Evolutionary conservation across 2,113 vertebrate species (phyloP).

Genomic region (Otolemur garnettii): DNA sequence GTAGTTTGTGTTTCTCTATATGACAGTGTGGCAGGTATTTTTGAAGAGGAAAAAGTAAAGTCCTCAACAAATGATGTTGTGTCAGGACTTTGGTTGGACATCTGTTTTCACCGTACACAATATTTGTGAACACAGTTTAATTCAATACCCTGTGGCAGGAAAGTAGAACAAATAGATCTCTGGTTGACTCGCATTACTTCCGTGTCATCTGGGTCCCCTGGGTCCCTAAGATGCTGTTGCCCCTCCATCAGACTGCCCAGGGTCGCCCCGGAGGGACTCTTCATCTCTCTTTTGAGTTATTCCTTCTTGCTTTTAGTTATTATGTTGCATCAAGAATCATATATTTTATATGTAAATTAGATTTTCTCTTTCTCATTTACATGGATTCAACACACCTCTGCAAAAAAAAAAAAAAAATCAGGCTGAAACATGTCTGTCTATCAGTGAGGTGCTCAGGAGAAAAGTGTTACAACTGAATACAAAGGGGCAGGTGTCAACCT

Average conservation of each 20-base stretch:
- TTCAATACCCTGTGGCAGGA: not conserved
- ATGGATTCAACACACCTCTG: not conserved
- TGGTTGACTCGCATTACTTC: no score
- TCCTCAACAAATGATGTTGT: not conserved
- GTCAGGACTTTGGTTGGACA: not conserved
- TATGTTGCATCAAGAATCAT: not conserved
- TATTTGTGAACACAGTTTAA: not conserved
- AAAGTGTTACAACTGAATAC: not conserved
- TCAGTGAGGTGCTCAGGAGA: rapidly evolving
- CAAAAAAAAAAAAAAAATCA: not conserved
- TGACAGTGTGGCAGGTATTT: not conserved
- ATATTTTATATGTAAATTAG: not conserved
- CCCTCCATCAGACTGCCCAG: not conserved
- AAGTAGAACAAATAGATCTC: not conserved
- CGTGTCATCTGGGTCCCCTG: not conserved
- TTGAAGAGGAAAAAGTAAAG: not conserved
- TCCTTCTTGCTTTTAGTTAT: not conserved
- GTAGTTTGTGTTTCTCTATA: not conserved
- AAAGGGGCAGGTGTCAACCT: not conserved
- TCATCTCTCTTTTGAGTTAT: not conserved
- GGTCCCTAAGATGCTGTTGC: not conserved
- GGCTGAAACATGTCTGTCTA: not conserved
- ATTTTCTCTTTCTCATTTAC: constrained; percentile 27
- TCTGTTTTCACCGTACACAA: not conserved
- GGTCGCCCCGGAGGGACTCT: no score